phyloP scores from a whole-genome alignment of 1,140 invertebrate genomes.

The Cotesia glomerata region DNA sequence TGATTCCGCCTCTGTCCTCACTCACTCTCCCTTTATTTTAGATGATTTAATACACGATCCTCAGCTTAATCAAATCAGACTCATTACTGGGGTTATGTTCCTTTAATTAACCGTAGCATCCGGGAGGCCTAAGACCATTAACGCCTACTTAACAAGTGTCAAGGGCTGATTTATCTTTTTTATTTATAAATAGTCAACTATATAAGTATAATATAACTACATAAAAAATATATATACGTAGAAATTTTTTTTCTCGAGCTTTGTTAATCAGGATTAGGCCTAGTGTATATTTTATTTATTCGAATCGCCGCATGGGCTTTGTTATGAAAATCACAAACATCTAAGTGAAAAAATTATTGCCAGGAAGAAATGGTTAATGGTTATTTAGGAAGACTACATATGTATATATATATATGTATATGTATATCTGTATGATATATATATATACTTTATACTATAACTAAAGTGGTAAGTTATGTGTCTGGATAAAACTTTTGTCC shows the following conservation, averaged over 20 bases:
- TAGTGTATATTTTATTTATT: background rate
- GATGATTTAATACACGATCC: background rate
- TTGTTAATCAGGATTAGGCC: background rate
- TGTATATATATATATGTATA: background rate
- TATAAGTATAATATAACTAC: no score
- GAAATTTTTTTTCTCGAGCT: no score
- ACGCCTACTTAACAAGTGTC: constrained; percentile 26
- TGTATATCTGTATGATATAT: no score
- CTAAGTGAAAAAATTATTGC: no score
- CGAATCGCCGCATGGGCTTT: no score
- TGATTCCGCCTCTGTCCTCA: no score
- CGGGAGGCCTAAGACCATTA: constrained; percentile 12
- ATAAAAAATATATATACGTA: no score
- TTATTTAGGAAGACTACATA: no score
- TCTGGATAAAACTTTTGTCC: constrained; percentile 20
- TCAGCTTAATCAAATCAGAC: constrained; percentile 12
- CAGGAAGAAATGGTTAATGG: no score
- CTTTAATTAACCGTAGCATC: constrained; percentile 25
- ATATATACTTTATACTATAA: background rate
- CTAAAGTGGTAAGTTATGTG: constrained; percentile 16
- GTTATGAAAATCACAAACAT: no score
- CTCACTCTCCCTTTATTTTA: background rate
- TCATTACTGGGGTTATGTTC: constrained; percentile 19
- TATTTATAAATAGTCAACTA: background rate
- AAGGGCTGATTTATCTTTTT: background rate